Evolutionary conservation across 2,113 vertebrate species (phyloP).

Genomic region (Clinocottus analis): DNA sequence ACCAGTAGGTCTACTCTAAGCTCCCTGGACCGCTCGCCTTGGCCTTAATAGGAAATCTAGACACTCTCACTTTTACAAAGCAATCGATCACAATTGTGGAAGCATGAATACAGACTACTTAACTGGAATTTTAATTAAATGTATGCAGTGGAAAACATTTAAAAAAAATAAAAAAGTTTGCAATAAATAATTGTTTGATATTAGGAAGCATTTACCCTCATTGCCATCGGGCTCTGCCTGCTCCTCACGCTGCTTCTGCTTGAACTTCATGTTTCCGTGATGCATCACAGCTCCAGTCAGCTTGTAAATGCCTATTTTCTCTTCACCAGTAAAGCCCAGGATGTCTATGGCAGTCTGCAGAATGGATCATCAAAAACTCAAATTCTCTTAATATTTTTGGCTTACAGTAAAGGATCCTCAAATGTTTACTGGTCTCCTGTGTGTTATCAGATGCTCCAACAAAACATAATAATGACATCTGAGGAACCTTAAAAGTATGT

Average conservation of each 20-base stretch:
- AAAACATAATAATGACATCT: neutral
- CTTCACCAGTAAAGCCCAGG: slow-evolving; percentile 86
- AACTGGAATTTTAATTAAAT: neutral
- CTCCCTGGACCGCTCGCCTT: neutral
- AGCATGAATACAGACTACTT: neutral
- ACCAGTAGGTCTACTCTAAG: neutral
- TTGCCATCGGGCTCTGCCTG: slow-evolving; percentile 91
- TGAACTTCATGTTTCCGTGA: slow-evolving; percentile 93
- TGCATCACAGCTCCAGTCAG: slow-evolving; percentile 91
- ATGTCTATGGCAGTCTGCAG: slow-evolving; percentile 82
- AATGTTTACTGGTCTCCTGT: neutral
- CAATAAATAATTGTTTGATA: neutral
- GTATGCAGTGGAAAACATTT: neutral
- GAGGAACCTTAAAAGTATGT: neutral
- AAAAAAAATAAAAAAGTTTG: neutral
- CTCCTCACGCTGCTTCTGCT: slow-evolving; percentile 92
- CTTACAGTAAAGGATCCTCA: neutral
- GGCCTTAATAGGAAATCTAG: neutral
- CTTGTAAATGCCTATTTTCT: slow-evolving; percentile 88
- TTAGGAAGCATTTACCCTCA: slow-evolving; percentile 82
- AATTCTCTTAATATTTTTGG: neutral
- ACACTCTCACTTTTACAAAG: neutral
- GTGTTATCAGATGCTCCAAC: neutral
- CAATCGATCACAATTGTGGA: neutral
- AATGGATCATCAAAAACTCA: neutral